Percentiles rank a stretch among this genome's conserved stretches.
Conservation (phyloP, 2,888 invertebrate species). For the Catocala nupta region DNA sequence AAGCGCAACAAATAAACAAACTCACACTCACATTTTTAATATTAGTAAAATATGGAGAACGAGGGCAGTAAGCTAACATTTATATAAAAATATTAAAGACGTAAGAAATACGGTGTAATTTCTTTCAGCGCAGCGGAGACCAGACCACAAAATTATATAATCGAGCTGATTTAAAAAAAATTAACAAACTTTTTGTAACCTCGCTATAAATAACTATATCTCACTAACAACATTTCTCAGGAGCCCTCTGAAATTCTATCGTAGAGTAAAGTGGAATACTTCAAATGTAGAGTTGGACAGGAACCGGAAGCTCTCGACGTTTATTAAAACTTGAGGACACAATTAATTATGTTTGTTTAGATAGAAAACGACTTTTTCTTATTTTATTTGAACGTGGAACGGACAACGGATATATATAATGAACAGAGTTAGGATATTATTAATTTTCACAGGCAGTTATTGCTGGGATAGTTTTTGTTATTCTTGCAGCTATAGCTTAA, state of each 20-base stretch:
- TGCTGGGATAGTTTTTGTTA: too few relatives aligned
- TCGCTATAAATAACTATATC: not conserved
- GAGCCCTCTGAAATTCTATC: constrained; percentile 23
- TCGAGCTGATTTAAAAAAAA: not conserved
- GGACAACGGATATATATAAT: not conserved
- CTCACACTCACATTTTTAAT: too few relatives aligned
- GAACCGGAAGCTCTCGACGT: constrained; percentile 32
- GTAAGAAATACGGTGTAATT: too few relatives aligned
- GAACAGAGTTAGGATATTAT: not conserved
- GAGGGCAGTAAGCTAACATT: too few relatives aligned
- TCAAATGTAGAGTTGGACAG: constrained; percentile 27
- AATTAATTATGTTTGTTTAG: constrained; percentile 40
- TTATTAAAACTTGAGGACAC: constrained; percentile 44
- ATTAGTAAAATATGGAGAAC: too few relatives aligned
- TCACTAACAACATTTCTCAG: constrained; percentile 4
- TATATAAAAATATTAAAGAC: too few relatives aligned
- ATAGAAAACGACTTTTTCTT: constrained; percentile 7
- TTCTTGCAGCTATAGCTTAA: too few relatives aligned
- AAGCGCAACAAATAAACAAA: too few relatives aligned
- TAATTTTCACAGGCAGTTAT: too few relatives aligned
- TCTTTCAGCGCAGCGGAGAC: too few relatives aligned
- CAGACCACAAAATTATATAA: too few relatives aligned
- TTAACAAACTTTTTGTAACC: not conserved
- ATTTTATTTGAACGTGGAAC: constrained; percentile 5
- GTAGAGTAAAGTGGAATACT: constrained; percentile 28